Evolutionary conservation across 1,140 invertebrate species (phyloP).

Genomic region (Apis mellifera): Amel_HAv3.1 CM009935.2:1649001-1649500

Average conservation of each 20-base stretch:
- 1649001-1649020: conserved; percentile 9
- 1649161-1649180: too few species aligned
- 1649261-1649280: neutral
- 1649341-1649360: neutral
- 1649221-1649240: neutral
- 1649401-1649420: too few species aligned
- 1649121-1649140: too few species aligned
- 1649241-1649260: neutral
- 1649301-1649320: neutral
- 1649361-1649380: too few species aligned
- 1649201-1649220: neutral
- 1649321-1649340: neutral
- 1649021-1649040: conserved; percentile 19
- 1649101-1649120: too few species aligned
- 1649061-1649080: neutral
- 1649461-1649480: too few species aligned
- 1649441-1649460: too few species aligned
- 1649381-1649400: too few species aligned
- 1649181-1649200: neutral
- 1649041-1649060: too few species aligned
- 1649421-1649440: too few species aligned
- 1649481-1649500: too few species aligned
- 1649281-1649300: neutral
- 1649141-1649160: too few species aligned
- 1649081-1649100: neutral